Conservation (phyloP, 2,888 invertebrate genomes). For the Lydus trimaculatus region DNA sequence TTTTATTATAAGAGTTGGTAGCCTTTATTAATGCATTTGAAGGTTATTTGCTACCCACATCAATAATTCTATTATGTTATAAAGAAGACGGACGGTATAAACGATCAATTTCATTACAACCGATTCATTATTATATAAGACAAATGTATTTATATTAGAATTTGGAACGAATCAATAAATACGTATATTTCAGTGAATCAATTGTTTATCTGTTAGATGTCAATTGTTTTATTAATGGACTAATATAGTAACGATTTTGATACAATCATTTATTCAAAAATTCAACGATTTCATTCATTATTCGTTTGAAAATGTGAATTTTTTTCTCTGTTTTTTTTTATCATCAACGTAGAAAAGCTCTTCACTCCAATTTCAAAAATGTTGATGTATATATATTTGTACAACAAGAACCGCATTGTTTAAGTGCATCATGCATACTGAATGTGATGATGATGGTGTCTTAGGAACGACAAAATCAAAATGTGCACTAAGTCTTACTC, state of each 20-base stretch:
- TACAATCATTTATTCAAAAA: no score
- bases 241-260: neutral
- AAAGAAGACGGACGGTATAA: neutral
- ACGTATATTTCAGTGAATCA: neutral
- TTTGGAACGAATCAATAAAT: constrained; percentile 2
- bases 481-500: constrained; percentile 44
- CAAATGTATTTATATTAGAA: neutral
- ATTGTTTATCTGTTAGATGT: neutral
- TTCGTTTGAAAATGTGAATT: neutral
- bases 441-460: constrained; percentile 36
- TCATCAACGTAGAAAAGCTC: neutral
- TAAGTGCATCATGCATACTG: constrained; percentile 51
- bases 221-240: neutral
- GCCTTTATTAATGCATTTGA: neutral
- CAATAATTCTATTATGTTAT: neutral
- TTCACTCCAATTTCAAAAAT: neutral
- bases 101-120: neutral
- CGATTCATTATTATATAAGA: neutral
- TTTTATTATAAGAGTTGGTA: neutral
- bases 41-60: neutral
- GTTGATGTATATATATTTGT: constrained; percentile 14
- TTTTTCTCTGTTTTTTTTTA: no score
- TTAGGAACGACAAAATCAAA: constrained; percentile 35
- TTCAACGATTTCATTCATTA: no score
- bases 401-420: constrained; percentile 25